These are phyloP conservation scores for Lanius collurio DNA, from an alignment of 2,113 vertebrate species.

Conservation along the genomic window DNA sequence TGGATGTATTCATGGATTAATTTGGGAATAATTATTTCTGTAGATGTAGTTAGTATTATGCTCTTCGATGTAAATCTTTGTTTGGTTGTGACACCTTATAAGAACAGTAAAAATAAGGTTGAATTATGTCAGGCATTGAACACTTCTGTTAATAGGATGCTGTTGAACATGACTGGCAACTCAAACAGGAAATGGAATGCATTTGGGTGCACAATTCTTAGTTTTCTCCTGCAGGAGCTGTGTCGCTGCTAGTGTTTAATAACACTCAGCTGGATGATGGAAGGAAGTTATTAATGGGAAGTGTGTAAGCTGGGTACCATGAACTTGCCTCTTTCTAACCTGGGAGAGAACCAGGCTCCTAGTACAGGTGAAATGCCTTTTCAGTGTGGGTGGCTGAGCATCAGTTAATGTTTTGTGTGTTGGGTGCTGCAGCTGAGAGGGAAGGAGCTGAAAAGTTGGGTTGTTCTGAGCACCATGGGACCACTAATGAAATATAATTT, in stretches of 20 bases:
- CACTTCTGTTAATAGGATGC: not conserved
- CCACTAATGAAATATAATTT: rapidly evolving
- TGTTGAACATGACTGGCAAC: not conserved
- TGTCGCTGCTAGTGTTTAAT: not conserved
- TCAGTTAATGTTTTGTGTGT: not conserved
- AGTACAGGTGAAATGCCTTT: not conserved
- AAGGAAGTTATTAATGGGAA: not conserved
- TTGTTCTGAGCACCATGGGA: rapidly evolving
- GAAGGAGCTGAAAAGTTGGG: not conserved
- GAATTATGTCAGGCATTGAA: not conserved
- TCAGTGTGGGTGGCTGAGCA: not conserved
- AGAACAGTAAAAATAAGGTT: not conserved
- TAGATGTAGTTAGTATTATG: not conserved
- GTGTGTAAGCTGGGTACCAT: not conserved
- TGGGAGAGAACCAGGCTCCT: not conserved
- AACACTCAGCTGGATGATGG: not conserved
- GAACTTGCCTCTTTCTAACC: not conserved
- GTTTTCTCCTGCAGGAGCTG: not conserved
- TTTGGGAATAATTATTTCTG: not conserved
- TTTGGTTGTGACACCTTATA: not conserved
- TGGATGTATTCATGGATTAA: not conserved
- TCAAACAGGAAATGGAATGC: not conserved
- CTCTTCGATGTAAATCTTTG: not conserved
- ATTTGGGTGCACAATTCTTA: not conserved
- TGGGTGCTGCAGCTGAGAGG: not conserved